Evolutionary conservation across 1,140 invertebrate genomes (phyloP), one percentile per base, ranked within the genome.

Genomic region (Caenorhabditis inopinata): DNA sequence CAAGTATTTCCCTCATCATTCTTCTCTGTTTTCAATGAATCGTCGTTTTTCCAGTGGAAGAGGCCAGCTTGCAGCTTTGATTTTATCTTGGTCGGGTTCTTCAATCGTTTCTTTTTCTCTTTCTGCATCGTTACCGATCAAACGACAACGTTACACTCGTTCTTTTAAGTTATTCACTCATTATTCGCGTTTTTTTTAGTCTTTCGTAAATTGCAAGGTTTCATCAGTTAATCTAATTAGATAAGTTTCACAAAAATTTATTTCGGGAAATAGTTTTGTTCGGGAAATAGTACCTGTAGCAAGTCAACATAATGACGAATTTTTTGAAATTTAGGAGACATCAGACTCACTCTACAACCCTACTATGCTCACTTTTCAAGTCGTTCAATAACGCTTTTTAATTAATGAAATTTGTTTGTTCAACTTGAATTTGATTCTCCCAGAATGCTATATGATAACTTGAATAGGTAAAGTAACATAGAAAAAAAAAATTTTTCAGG

Each of bases 1-100:
- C 9, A 21, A 16, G 27, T 21, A 29, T 68, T n/a, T 21, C 32
- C 29, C 25, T 11, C 12, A 21, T 21, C 58, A n/a, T 18, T 38
- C 16, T 42, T 42, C 38, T 5, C 32, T 9, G 35, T 68, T 38
- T 68, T 68, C 29, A 18, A 68, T 68, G 58, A 68, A 68, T 38
- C 58, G 58, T 68, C 58, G 58, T 68, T 68, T 68, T 68, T 68
- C 58, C 58, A 68, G 58, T 68, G 58, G 38, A 68, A 68, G 58
- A 68, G 58, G 58, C 58, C 58, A 68, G 58, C 58, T 68, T 68
- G 58, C 58, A 68, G 58, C 58, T 68, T 68, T 68, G 58, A 68
- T 68, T 68, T 68, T 68, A 68, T 68, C 58, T 68, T 38, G 32
- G 32, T 68, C 58, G 58, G 58, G 58, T 68, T 68, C 58, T 68